These are phyloP conservation scores for Protosalanx chinensis DNA, from an alignment of 2,797 vertebrate species.

Conservation along the genomic window DNA sequence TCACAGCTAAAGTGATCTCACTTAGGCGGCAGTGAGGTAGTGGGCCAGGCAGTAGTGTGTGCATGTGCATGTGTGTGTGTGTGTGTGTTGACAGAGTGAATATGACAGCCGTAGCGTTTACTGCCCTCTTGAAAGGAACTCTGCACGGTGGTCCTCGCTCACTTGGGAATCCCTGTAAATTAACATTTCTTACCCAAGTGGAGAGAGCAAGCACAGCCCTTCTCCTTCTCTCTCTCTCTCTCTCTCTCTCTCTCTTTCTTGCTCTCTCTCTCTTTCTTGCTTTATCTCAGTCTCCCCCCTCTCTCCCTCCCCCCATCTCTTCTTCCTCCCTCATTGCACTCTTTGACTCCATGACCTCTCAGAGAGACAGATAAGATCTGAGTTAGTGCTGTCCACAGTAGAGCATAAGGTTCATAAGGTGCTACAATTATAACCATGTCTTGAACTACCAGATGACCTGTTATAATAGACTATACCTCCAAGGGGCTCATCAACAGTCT, in stretches of 20 bases:
- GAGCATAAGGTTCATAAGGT: slow-evolving; percentile 5
- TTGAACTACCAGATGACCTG: neutral
- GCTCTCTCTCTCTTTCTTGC: neutral
- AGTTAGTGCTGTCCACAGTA: slow-evolving; percentile 19
- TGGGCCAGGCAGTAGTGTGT: slow-evolving; percentile 25
- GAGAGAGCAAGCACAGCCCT: slow-evolving; percentile 56
- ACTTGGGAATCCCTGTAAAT: slow-evolving; percentile 66
- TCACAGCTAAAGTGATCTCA: slow-evolving; percentile 39
- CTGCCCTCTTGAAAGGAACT: slow-evolving; percentile 56
- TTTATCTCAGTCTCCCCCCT: neutral
- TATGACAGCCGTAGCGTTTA: slow-evolving; percentile 66
- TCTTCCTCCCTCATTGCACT: neutral
- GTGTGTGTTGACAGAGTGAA: slow-evolving; percentile 65
- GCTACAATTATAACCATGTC: neutral
- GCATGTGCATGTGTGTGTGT: slow-evolving; percentile 9
- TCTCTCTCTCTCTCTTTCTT: neutral
- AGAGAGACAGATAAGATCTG: slow-evolving; percentile 38
- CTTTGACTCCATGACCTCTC: slow-evolving; percentile 22
- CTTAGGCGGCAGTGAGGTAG: slow-evolving; percentile 30
- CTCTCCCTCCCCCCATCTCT: too few species aligned
- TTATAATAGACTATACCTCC: neutral
- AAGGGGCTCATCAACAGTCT: too few species aligned
- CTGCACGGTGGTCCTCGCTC: slow-evolving; percentile 72
- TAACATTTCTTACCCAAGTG: slow-evolving; percentile 57
- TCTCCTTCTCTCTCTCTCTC: slow-evolving; percentile 5